Evolutionary conservation across 2,888 invertebrate species (phyloP), one percentile per base, ranked within the genome.

Genomic region (Amphipoea oculea): DNA sequence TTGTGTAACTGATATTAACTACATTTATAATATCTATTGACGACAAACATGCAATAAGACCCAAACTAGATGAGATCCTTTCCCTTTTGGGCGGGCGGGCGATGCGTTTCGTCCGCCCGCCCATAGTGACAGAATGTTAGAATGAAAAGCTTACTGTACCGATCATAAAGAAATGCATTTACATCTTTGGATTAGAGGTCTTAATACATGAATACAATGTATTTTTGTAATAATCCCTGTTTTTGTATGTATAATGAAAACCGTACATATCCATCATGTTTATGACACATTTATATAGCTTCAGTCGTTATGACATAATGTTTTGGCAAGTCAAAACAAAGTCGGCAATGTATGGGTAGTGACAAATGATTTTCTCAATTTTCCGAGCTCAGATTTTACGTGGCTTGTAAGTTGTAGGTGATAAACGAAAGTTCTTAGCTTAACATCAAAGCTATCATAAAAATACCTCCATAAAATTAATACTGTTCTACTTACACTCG

Each of bases 271-370:
- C n/a, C 60, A 78, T 73, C 6, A 74, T 81, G 72, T 71, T 67
- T 36, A 69, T 48, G 54, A 76, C 45, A 57, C 14, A 29, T 72
- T 74, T 54, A 36, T 54, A 77, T 72, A 72, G 51, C 74, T 73
- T 71, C 42, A 67, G 17, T 51, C 36, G 36, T 36, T 36, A 36
- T 36, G 36, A 36, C 60, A 80, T 81, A 80, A 78, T 67, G 11
- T 78, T 76, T 88, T 88, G 83, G 88, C 81, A 78, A 74, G 66
- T n/a, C n/a, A n/a, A n/a, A n/a, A n/a, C n/a, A n/a, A n/a, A n/a
- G n/a, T 54, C 40, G 40, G 57, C 40, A 75, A 6, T 70, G n/a
- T 57, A 9, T 70, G 20, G 40, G 40, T 68, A 45, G 69, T 76
- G 66, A 70, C 29, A n/a, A 5, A 60, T 6, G 48, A 69, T 62